Base-by-base conservation (phyloP, 2,888 invertebrate species). In the Folsomia candida region DNA sequence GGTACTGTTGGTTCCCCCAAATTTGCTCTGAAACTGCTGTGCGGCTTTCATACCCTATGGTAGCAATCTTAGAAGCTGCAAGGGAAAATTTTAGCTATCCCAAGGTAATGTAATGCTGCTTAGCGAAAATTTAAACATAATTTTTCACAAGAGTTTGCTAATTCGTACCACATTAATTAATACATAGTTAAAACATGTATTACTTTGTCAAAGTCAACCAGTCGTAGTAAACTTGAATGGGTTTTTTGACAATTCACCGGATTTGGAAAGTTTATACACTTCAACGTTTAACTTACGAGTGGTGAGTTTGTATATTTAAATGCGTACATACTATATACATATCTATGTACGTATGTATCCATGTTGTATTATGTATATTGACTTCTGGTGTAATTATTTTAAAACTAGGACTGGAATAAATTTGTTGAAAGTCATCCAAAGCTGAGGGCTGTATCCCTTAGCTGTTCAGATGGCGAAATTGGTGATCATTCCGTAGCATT, bases 401-500 rank as follows among this genome's bases (percentile, higher is more conserved):
- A n/a, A n/a, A n/a, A n/a, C n/a, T 24, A 78, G 77, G 76, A 79
- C 64, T 79, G 79, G 79, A 67, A 60, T 22, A 69, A 68, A 24
- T 73, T 79, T 63, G 67, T 70, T 4, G 58, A 74, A 25, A 47
- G 57, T 6, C 77, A 79, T 71, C 72, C 76, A 14, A 75, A 76
- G 14, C 28, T 79, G 11, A 71, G 28, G 37, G 70, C 63, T 29
- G 60, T 75, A 2, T 74, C 71, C 54, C 26, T 74, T 24, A 69
- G 74, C 22, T 68, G 77, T 25, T 69, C 70, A 29, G 70, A 70
- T 28, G 72, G 74, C 22, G 69, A 28, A 68, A 74, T n/a, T 22
- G 74, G 76, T 11, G 77, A 78, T 25, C 73, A 76, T 51, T 76
- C 74, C 68, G 62, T 69, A 1, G 72, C 76, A 4, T 67, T 78